Evolutionary conservation across 2,113 vertebrate genomes (phyloP).

Genomic region (Arvicanthis niloticus): DNA sequence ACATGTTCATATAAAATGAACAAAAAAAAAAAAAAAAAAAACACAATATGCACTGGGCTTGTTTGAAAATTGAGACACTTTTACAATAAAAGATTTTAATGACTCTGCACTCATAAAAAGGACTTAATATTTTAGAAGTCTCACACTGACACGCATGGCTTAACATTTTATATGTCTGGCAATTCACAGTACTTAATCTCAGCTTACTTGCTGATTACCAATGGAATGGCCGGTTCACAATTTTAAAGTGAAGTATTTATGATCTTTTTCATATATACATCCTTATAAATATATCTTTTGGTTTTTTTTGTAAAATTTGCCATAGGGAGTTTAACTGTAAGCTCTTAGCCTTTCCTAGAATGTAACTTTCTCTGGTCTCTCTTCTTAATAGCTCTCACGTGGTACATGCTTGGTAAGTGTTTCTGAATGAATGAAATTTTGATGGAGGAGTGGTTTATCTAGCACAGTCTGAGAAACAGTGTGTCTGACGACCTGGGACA

Average conservation of each 20-base stretch:
- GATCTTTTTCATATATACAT: background rate
- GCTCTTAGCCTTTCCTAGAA: constrained; percentile 29
- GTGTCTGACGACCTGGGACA: background rate
- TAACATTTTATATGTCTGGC: background rate
- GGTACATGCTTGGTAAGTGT: background rate
- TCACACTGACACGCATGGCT: background rate
- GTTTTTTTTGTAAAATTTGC: constrained; percentile 16
- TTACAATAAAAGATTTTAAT: constrained; percentile 10
- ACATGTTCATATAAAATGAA: constrained; percentile 35
- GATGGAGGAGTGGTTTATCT: background rate
- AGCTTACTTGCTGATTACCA: constrained; percentile 8
- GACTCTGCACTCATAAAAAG: background rate
- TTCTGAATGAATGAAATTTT: constrained; percentile 52
- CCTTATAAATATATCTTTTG: background rate
- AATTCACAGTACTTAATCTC: constrained; percentile 15
- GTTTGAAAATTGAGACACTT: background rate
- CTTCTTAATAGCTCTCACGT: background rate
- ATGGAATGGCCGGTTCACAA: constrained; percentile 19
- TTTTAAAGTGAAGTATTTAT: background rate
- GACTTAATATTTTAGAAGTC: background rate
- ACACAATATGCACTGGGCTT: background rate
- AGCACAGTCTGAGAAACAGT: background rate
- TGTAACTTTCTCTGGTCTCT: background rate
- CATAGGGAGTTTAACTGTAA: background rate
- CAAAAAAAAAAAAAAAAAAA: background rate